Base-by-base conservation (phyloP, 1,140 invertebrate species). In the Pachypeltis micranthus region DNA sequence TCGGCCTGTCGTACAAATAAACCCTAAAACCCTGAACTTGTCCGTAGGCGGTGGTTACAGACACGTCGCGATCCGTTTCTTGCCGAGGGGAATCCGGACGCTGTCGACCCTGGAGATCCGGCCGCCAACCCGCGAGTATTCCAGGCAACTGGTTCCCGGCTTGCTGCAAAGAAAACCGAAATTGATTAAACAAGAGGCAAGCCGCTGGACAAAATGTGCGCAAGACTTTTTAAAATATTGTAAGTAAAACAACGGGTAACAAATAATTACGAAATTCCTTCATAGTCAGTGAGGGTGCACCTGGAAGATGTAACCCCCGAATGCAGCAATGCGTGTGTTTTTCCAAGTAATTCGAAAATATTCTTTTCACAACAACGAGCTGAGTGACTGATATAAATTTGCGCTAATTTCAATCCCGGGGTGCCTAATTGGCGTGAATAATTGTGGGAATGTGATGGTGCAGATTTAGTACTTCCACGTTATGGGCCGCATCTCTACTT, bases 1-100 rank as follows among this genome's bases (percentile, higher is more conserved):
- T 80, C 2, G 87, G 87, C 73, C 90, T 83, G 69, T 92, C 90
- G 72, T 91, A 92, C 28, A 93, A 75, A 71, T 90, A 83, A 25
- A 76, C 74, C 62, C 71, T 71, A 65, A 77, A 77, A 14, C 74
- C 74, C 63, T 73, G 69, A 1, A 74, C 67, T 59, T 70, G 81
- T 23, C 88, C 90, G 78, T 85, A 87, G 63, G 83, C 83, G 0
- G 89, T 91, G 4, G 79, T 82, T 0, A 91, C 87, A 72, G 84
- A 84, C 14, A 92, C 76, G 72, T 90, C 85, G 62, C 83, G 77
- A 1, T 83, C 80, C 4, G 63, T 63, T 3, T 67, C 66, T 14
- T 85, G 74, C 64, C 80, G 80, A 66, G 81, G 78, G 0, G 85
- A 88, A 70, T 90, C 88, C 2, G 81, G 75, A 61, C 89, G 75